Base-by-base conservation (phyloP, 2,888 invertebrate species). In the Thelaira solivaga region DNA sequence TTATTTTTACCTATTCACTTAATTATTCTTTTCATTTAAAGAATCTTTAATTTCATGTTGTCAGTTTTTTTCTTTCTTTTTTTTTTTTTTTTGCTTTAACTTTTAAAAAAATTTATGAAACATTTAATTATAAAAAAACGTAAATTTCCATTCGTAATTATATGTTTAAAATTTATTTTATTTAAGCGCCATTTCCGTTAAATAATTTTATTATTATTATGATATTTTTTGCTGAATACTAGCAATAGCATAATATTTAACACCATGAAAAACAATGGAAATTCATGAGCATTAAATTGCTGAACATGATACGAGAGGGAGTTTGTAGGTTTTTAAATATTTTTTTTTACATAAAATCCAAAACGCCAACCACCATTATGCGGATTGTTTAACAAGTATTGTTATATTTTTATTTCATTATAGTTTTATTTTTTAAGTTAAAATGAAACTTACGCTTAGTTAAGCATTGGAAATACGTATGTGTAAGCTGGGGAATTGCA, bases 141-240 rank as follows among this genome's bases (percentile, higher is more conserved):
- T n/a, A n/a, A 59, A 57, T 39, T 69, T 69, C 3, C 68, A 71
- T n/a, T n/a, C n/a, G n/a, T 71, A 71, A 62, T 69, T 51, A 61
- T 61, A 34, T 43, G 61, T 43, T 59, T 31, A 5, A 22, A 51
- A 59, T 41, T 8, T 20, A 61, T 53, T 53, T 45, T n/a, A 72
- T 55, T 74, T 61, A 68, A 61, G 74, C 74, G 74, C 74, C 74
- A 62, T 67, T 68, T 75, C 74, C 67, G 74, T 75, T 75, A 61
- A 68, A 53, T 11, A 31, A 47, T 64, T 64, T 47, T 8, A 55
- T 57, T 57, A 31, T 22, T 47, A 20, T 43, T 1, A 13, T 11
- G 8, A 1, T 57, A n/a, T 55, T 68, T 47, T 57, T 11, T n/a
- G 7, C n/a, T 45, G 22, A 3, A 26, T 5, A 5, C 4, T 10